Percentiles rank a stretch among this genome's conserved stretches.
Evolutionary conservation across 2,888 invertebrate species (phyloP).

Genomic region (Callimorpha dominula): DNA sequence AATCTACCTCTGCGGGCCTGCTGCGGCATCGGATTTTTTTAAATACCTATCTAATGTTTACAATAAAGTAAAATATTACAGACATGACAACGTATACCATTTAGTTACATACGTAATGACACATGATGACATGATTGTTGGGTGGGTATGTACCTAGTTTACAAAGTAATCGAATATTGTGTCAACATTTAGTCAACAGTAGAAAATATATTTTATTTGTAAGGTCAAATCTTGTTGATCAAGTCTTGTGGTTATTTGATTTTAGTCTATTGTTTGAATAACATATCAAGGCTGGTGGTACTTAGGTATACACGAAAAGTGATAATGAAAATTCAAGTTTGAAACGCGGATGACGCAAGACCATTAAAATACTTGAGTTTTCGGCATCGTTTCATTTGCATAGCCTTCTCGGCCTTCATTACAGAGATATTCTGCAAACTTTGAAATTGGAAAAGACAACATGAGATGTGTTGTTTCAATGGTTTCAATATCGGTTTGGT

Average conservation of each 20-base stretch:
- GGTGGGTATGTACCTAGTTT: constrained; percentile 33
- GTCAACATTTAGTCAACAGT: constrained; percentile 64
- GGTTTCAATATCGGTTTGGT: constrained; percentile 83
- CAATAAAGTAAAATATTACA: constrained; percentile 24
- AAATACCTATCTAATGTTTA: neutral
- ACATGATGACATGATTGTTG: constrained; percentile 9
- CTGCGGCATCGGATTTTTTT: no score
- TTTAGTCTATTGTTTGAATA: constrained; percentile 85
- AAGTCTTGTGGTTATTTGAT: constrained; percentile 80
- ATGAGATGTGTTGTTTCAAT: constrained; percentile 84
- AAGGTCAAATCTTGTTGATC: constrained; percentile 79
- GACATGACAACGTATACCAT: constrained; percentile 6
- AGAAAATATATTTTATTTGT: constrained; percentile 73
- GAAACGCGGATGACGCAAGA: constrained; percentile 85
- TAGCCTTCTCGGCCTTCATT: constrained; percentile 83
- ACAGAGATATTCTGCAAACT: constrained; percentile 85
- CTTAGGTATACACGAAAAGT: constrained; percentile 80
- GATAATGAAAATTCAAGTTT: constrained; percentile 87
- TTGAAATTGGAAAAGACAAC: constrained; percentile 85
- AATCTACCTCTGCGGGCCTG: no score
- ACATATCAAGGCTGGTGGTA: constrained; percentile 85
- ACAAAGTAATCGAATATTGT: constrained; percentile 57
- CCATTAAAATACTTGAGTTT: constrained; percentile 85
- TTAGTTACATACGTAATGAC: constrained; percentile 17
- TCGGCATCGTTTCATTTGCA: constrained; percentile 85